Evolutionary conservation across 1,140 invertebrate species (phyloP), one percentile per base, ranked within the genome.

Genomic region (Stratiolaelaps scimitus): DNA sequence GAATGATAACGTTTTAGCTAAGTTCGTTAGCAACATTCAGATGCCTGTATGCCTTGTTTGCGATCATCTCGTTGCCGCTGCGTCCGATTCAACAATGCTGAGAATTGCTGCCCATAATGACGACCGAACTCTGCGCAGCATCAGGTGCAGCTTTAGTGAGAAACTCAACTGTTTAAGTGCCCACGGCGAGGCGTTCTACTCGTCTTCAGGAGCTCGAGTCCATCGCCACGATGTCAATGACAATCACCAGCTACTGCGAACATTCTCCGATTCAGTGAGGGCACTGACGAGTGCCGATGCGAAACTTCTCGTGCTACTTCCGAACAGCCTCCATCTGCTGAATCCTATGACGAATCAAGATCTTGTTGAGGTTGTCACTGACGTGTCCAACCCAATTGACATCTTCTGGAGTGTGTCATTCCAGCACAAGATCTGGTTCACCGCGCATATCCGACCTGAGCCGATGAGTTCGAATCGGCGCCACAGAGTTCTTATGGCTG

Each of bases 371-470:
- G 53, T 26, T 5, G 26, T 23, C 13, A 19, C 26, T 10, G 23
- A 60, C 23, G 53, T 26, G 26, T 26, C 20, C n/a, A 60, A 26
- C 4, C 53, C 53, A 2, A 23, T 60, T 17, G 4, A 60, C 26
- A 60, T 60, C 20, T 60, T 60, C 53, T 60, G 53, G 53, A 60
- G 15, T 26, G 23, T 60, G 15, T 60, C 53, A 34, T 26, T 34
- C 10, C 15, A 23, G 13, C 13, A 23, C 17, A 29, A 26, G 2
- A 6, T 60, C 5, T 60, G 53, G 53, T 60, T 60, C 23, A 17
- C 34, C 26, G 53, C 53, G 1, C 26, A 29, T 4, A 34, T 60
- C 53, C 26, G 34, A 60, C 53, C 53, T 17, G 26, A 60, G 2
- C 26, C 17, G 26, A 60, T 60, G 53, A 34, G 34, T 34, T 5